phyloP scores from a whole-genome alignment of 2,113 vertebrate species.

The Toxotes jaculatrix region DNA sequence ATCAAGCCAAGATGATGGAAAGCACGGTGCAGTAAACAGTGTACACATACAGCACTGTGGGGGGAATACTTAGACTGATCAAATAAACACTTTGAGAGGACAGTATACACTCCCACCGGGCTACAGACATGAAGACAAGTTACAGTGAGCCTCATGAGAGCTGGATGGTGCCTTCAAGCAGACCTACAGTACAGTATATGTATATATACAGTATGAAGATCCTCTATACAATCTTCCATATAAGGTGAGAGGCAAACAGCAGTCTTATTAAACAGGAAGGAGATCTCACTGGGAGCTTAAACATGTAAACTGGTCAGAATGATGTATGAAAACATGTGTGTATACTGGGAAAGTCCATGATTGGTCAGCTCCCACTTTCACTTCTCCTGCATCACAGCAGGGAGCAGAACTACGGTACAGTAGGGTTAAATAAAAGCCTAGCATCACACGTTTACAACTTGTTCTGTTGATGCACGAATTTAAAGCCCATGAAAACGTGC shows the following conservation, averaged over 20 bases:
- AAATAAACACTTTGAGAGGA: conserved; percentile 41
- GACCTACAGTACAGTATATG: neutral
- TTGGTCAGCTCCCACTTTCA: neutral
- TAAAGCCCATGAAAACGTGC: too few relatives aligned
- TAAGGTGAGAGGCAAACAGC: neutral
- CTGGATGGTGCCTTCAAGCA: neutral
- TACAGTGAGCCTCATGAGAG: neutral
- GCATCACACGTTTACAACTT: too few relatives aligned
- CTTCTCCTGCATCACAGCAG: neutral
- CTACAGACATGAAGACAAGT: neutral
- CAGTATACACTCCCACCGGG: neutral
- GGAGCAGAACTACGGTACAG: neutral
- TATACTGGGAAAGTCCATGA: too few relatives aligned
- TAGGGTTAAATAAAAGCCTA: too few relatives aligned
- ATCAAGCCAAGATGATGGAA: conserved; percentile 27
- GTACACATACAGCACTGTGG: neutral
- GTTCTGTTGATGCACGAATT: too few relatives aligned
- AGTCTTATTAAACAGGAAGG: neutral
- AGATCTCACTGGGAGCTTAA: neutral
- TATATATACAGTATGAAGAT: neutral
- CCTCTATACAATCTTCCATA: conserved; percentile 10
- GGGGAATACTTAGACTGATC: conserved; percentile 11
- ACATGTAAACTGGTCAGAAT: neutral
- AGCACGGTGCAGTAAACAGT: conserved; percentile 31
- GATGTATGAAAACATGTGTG: neutral